Evolutionary conservation across 2,797 vertebrate genomes (phyloP).

Genomic region (Macrochelys suwanniensis): DNA sequence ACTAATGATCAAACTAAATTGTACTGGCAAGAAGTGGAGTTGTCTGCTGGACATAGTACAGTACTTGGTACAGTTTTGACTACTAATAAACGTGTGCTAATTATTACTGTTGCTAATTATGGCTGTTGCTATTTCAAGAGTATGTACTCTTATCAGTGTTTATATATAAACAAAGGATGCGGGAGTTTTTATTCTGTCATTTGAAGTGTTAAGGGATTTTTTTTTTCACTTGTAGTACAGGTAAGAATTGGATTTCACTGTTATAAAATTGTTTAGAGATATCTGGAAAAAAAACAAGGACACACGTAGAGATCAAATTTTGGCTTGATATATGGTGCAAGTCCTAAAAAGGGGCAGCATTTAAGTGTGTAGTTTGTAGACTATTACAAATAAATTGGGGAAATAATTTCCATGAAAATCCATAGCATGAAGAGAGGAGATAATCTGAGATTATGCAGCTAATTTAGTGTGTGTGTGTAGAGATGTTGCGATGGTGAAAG

Average conservation of each 20-base stretch:
- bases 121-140: background rate
- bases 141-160: background rate
- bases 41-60: background rate
- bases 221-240: background rate
- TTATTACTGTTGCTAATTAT: background rate
- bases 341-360: background rate
- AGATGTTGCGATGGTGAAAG: background rate
- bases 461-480: background rate
- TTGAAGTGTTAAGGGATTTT: background rate
- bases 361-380: background rate
- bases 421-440: background rate
- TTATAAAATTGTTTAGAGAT: background rate
- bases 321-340: background rate
- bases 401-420: background rate
- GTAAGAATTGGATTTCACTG: background rate
- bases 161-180: background rate
- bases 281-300: background rate
- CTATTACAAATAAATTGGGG: background rate
- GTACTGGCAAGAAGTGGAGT: background rate
- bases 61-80: background rate
- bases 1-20: background rate
- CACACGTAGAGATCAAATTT: background rate
- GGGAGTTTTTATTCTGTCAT: background rate
- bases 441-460: background rate
- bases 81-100: background rate